Percentiles rank a stretch among this genome's conserved stretches.
These are phyloP conservation scores for Tiaroga cobitis DNA, from an alignment of 2,797 vertebrate genomes.

Conservation along the genomic window DNA sequence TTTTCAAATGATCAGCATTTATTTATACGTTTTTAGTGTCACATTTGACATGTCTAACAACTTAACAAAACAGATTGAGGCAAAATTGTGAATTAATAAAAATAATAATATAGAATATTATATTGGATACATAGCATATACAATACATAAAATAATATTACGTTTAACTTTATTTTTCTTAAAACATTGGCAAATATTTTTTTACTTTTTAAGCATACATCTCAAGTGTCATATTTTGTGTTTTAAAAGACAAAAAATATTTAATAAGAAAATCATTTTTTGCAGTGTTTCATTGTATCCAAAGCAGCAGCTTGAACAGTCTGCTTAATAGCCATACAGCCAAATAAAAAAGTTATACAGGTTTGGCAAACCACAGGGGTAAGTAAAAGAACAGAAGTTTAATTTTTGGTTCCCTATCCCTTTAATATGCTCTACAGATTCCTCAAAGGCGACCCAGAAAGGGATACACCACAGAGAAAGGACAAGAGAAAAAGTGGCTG, in stretches of 20 bases:
- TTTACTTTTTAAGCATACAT: not conserved
- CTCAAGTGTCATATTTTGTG: not conserved
- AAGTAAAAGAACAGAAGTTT: not conserved
- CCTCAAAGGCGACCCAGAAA: slow-evolving; percentile 44
- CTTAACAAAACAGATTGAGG: not conserved
- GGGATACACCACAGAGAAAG: not conserved
- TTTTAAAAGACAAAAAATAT: not conserved
- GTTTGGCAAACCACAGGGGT: not conserved
- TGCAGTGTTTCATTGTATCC: not conserved
- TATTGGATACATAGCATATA: not conserved
- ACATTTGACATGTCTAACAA: not conserved
- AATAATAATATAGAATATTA: not conserved
- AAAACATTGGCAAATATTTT: not conserved
- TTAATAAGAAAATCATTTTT: not conserved
- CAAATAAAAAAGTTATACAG: not conserved
- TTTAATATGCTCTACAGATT: slow-evolving; percentile 53
- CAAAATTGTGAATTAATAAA: not conserved
- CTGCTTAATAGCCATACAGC: not conserved
- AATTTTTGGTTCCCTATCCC: slow-evolving; percentile 40
- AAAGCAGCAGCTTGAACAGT: not conserved
- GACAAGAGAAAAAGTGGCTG: slow-evolving; percentile 44
- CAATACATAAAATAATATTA: not conserved
- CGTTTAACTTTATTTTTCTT: too few relatives aligned
- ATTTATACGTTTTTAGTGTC: not conserved
- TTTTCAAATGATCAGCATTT: not conserved